phyloP scores from a whole-genome alignment of 1,140 invertebrate species.

The Diachasma alloeum region DNA sequence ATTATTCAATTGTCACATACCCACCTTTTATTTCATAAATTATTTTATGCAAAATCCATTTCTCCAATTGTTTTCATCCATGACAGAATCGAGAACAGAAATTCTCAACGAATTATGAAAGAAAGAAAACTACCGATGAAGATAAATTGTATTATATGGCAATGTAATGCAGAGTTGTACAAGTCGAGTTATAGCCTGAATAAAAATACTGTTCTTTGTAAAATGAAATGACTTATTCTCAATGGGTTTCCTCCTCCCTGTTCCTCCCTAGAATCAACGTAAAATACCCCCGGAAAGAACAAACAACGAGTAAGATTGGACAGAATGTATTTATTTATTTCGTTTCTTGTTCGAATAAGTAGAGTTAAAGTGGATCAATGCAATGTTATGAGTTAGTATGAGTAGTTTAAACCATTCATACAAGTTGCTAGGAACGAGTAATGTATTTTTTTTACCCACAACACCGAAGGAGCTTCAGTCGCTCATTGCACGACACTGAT shows the following conservation, averaged over 20 bases:
- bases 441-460: conserved; percentile 56
- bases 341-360: conserved; percentile 58
- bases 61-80: background rate
- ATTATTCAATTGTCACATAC: too few species aligned
- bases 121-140: background rate
- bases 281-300: conserved; percentile 16
- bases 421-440: conserved; percentile 65
- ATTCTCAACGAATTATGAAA: background rate
- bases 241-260: background rate
- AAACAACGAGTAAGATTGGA: conserved; percentile 50
- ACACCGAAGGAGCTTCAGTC: conserved; percentile 60
- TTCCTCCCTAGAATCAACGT: background rate
- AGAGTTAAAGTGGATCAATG: conserved; percentile 64
- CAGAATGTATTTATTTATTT: conserved; percentile 64
- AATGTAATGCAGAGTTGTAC: conserved; percentile 31
- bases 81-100: conserved; percentile 5
- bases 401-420: conserved; percentile 56
- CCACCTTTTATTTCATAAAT: background rate
- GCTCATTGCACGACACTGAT: conserved; percentile 64
- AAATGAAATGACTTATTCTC: background rate
- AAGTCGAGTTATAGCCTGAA: conserved; percentile 18
- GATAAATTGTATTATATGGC: conserved; percentile 33
- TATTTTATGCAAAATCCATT: background rate
- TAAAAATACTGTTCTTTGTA: conserved; percentile 28
- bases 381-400: conserved; percentile 64